Percentiles rank a stretch among this genome's conserved stretches.
Evolutionary conservation across 2,888 invertebrate species (phyloP).

Genomic region (Netelia inedita): DNA sequence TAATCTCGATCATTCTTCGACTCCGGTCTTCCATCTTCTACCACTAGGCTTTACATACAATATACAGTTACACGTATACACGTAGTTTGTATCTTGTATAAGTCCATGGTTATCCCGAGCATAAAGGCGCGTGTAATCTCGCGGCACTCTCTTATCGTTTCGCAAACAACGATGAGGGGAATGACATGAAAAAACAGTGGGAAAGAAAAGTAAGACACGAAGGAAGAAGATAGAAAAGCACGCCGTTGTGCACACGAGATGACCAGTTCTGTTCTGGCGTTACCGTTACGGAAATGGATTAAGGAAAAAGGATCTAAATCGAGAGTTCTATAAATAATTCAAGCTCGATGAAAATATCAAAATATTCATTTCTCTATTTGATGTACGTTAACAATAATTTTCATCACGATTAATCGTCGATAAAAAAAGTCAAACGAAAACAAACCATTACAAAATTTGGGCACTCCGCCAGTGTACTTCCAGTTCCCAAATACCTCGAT

Average conservation of each 20-base stretch:
- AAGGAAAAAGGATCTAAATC: not conserved
- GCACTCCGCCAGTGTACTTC: conserved; percentile 37
- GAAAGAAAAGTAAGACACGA: conserved; percentile 26
- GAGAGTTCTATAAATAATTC: conserved; percentile 1
- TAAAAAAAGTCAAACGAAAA: conserved; percentile 22
- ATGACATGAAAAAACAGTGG: conserved; percentile 55
- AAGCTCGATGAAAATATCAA: not conserved
- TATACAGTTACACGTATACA: not conserved
- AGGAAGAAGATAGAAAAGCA: conserved; percentile 24
- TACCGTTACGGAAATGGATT: conserved; percentile 11
- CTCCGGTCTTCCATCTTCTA: conserved; percentile 3
- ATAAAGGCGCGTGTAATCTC: conserved; percentile 52
- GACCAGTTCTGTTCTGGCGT: not conserved
- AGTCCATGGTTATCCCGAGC: conserved; percentile 3
- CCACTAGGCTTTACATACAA: conserved; percentile 5
- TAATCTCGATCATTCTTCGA: not conserved
- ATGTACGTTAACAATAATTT: not conserved
- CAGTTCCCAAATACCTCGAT: conserved; percentile 30
- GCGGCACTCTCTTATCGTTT: conserved; percentile 60
- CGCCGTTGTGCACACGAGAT: conserved; percentile 11
- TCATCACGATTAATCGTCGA: not conserved
- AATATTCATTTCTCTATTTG: not conserved
- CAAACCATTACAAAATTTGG: conserved; percentile 59
- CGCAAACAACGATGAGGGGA: conserved; percentile 64
- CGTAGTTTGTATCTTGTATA: conserved; percentile 9